Evolutionary conservation across 1,140 invertebrate genomes (phyloP), one percentile per base, ranked within the genome.

Genomic region (Drosophila asahinai): DNA sequence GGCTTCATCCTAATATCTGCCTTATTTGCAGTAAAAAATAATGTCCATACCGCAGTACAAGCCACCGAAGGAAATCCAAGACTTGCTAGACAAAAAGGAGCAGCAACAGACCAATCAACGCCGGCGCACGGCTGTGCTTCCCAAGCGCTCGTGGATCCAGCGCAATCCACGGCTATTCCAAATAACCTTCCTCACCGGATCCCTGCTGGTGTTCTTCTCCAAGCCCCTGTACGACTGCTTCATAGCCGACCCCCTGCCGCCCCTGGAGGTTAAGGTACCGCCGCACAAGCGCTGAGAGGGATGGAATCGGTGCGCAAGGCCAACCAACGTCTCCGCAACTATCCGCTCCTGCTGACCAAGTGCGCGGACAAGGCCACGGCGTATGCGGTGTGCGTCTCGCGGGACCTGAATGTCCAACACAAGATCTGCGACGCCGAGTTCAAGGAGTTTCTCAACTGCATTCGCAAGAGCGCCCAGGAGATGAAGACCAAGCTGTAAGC

Each of bases 291-390:
- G 78, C 30, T 91, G 4, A 65, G 61, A 75, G 86, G 57, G 79
- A 97, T 98, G 97, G 97, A 98, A 92, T 94, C 97, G 33, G 96
- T 97, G 6, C 94, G 94, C 47, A 96, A 95, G 93, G 97, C 97
- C 1, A 95, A 95, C 84, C 93, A 95, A 49, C 94, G 97, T 83
- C 93, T 97, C 43, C 94, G 94, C 65, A 95, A 95, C 59, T 97
- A 97, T 93, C 97, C 97, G 3, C 70, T 95, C 42, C 79, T 97
- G 43, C 94, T 97, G 61, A 94, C 94, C 1, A 95, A 96, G 86
- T 98, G 97, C 93, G 93, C 94, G 8, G 94, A 95, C 80, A 94
- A 95, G 81, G 96, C 95, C 9, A 83, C 94, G 5, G 77, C 94
- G 3, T 98, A 98, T 93, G 97, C 97, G 1, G 94, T 94, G 27